A percentile compares a stretch with the other conserved stretches of the same genome.
These are phyloP conservation scores for Gymnarchus niloticus DNA, from an alignment of 2,113 vertebrate species.

Conservation along the genomic window DNA sequence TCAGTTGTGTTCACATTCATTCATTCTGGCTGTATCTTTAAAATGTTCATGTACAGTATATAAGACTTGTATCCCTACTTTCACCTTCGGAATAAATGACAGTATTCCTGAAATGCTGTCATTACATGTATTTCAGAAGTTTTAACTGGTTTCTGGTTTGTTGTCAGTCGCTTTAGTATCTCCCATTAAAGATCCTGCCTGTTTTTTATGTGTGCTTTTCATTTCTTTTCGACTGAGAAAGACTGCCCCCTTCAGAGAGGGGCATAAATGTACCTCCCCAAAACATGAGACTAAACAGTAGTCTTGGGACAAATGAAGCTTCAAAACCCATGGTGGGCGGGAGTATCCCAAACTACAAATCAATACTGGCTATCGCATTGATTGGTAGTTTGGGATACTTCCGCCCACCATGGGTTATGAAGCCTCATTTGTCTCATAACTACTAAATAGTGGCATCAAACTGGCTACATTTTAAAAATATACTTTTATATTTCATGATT, in stretches of 20 bases:
- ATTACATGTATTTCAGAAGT: neutral
- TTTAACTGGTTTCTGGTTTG: neutral
- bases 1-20: neutral
- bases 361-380: no score
- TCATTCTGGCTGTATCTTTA: neutral
- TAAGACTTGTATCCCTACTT: neutral
- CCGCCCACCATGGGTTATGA: no score
- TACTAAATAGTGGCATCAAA: neutral
- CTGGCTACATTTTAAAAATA: neutral
- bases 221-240: neutral
- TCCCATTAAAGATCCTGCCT: conserved; percentile 2
- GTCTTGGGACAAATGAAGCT: no score
- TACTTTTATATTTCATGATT: no score
- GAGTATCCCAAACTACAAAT: no score
- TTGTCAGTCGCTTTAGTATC: neutral
- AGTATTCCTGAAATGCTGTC: neutral
- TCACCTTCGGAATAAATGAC: neutral
- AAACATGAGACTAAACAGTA: neutral
- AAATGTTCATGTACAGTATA: conserved; percentile 1
- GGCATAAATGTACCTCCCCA: neutral
- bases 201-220: conserved; percentile 2
- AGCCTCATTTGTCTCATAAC: no score
- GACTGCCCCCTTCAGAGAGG: neutral
- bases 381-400: no score
- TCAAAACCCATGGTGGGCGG: no score